Percentiles rank a stretch among this genome's conserved stretches.
Evolutionary conservation across 2,888 invertebrate species (phyloP).

Genomic region (Oscheius sp.): DNA sequence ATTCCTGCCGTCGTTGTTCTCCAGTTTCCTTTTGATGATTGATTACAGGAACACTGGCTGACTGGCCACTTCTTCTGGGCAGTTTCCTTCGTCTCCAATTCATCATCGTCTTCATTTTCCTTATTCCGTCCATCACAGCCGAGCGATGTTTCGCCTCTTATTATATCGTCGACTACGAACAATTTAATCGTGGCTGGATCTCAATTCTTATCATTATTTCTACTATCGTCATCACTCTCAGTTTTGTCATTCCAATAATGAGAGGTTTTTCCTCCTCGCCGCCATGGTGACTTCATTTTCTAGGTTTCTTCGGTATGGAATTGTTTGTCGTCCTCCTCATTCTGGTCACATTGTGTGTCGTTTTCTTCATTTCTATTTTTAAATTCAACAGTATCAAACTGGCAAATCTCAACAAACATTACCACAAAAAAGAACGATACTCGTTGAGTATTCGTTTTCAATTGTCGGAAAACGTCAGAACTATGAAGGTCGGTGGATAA

Average conservation of each 20-base stretch:
- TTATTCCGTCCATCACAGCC: conserved; percentile 5
- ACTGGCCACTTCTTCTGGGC: conserved; percentile 18
- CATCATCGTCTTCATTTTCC: conserved; percentile 4
- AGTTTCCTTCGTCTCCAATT: conserved; percentile 20
- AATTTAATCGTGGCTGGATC: background rate
- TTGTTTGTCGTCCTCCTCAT: background rate
- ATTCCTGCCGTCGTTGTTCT: too few species aligned
- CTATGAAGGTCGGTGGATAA: background rate
- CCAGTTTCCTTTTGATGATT: background rate
- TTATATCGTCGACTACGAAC: conserved; percentile 17
- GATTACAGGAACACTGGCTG: conserved; percentile 2
- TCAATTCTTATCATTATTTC: background rate
- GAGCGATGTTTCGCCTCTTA: conserved; percentile 30
- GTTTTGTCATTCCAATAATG: background rate
- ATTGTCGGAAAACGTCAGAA: conserved; percentile 19
- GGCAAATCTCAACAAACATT: conserved; percentile 4
- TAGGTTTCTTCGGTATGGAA: conserved; percentile 21
- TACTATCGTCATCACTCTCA: background rate
- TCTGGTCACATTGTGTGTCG: background rate
- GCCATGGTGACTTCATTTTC: background rate
- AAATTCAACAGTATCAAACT: conserved; percentile 10
- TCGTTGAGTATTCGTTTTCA: conserved; percentile 21
- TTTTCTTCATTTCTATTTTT: conserved; percentile 6
- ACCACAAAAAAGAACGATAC: background rate
- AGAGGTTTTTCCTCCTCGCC: background rate